These are phyloP conservation scores for Umimayanthus kanabou DNA, from an alignment of 92 coral and sea anemone genomes.

Conservation along the genomic window DNA sequence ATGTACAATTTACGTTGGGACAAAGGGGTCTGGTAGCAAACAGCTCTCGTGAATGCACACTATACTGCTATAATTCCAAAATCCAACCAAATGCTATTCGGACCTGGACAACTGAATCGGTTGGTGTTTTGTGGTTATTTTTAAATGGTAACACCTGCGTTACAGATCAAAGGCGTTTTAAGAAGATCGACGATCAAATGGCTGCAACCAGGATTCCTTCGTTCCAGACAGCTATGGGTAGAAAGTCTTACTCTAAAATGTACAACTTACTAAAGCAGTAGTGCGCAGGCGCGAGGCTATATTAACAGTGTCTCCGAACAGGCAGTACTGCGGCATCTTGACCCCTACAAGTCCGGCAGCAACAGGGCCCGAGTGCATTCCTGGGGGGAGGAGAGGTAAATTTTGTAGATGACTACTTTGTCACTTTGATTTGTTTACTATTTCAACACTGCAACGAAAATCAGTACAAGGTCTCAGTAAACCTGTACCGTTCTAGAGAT, in stretches of 20 bases:
- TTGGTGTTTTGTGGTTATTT: no score
- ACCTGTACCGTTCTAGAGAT: no score
- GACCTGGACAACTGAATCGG: no score
- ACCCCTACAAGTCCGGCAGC: constrained; percentile 85
- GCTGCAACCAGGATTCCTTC: no score
- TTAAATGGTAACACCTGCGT: no score
- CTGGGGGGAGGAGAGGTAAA: constrained; percentile 16
- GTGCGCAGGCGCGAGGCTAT: constrained; percentile 85
- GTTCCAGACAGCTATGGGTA: neutral
- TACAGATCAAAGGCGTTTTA: no score
- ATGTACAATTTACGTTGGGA: neutral
- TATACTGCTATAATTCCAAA: no score
- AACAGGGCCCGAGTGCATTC: constrained; percentile 82
- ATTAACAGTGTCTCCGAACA: constrained; percentile 85
- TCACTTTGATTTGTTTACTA: neutral
- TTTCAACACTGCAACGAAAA: neutral
- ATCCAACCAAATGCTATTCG: no score
- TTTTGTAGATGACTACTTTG: neutral
- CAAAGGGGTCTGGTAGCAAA: no score
- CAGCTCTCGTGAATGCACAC: no score
- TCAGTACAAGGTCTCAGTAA: neutral
- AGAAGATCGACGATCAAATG: no score
- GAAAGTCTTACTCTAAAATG: neutral
- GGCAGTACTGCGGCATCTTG: constrained; percentile 84
- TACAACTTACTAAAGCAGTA: constrained; percentile 68